Conservation (phyloP, 2,797 vertebrate species). For the Cuculus canorus region DNA sequence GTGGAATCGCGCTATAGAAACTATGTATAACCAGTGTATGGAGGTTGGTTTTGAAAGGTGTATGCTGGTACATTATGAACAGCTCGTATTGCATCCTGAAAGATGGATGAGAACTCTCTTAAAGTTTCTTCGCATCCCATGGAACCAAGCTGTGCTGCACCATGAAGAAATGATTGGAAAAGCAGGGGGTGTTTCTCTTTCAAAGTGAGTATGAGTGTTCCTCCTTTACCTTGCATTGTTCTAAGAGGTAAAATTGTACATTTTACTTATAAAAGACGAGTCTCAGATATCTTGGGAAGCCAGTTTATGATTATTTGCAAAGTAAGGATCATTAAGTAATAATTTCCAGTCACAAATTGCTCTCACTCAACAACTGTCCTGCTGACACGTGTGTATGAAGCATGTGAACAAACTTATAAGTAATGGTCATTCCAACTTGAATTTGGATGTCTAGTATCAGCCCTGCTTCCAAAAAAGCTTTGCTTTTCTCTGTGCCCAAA, state of each 20-base stretch:
- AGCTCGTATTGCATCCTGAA: slow-evolving; percentile 94
- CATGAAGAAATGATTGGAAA: slow-evolving; percentile 98
- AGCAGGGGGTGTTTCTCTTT: slow-evolving; percentile 95
- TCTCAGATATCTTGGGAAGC: not conserved
- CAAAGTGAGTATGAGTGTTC: slow-evolving; percentile 86
- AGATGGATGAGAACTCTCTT: slow-evolving; percentile 95
- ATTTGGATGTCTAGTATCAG: not conserved
- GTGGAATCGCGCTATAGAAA: slow-evolving; percentile 98
- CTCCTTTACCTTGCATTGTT: not conserved
- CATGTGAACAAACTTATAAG: not conserved
- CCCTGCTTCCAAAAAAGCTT: not conserved
- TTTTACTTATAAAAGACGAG: not conserved
- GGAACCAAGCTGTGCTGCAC: slow-evolving; percentile 93
- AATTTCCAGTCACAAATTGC: rapidly evolving
- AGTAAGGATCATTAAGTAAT: not conserved
- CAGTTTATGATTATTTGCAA: not conserved
- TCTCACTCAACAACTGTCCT: not conserved
- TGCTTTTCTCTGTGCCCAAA: not conserved
- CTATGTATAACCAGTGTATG: slow-evolving; percentile 97
- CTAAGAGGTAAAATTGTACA: not conserved
- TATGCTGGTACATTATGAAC: slow-evolving; percentile 92
- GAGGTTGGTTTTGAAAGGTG: slow-evolving; percentile 89
- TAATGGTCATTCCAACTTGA: not conserved
- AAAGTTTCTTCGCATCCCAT: slow-evolving; percentile 91
- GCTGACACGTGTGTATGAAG: not conserved